Conservation (phyloP, 2,888 invertebrate species). For the Rhaphigaster nebulosa region DNA sequence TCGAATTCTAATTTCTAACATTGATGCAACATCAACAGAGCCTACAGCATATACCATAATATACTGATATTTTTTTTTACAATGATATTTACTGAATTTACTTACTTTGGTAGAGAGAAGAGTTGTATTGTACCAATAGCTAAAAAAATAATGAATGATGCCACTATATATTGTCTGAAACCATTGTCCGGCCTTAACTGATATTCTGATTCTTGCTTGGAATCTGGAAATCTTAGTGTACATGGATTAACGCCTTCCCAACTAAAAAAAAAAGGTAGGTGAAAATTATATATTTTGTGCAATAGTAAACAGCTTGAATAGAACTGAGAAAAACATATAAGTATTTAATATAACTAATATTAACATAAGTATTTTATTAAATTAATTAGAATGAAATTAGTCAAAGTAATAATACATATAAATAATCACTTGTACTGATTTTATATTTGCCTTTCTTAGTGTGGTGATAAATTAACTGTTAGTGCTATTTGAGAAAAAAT, state of each 20-base stretch:
- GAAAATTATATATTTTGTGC: not conserved
- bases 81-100: slow-evolving; percentile 61
- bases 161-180: slow-evolving; percentile 88
- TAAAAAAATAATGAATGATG: slow-evolving; percentile 82
- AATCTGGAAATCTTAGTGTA: slow-evolving; percentile 85
- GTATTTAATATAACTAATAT: no score
- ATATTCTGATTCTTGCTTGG: slow-evolving; percentile 83
- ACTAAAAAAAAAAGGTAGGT: slow-evolving; percentile 68
- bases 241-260: slow-evolving; percentile 84
- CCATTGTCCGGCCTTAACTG: slow-evolving; percentile 84
- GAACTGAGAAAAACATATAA: no score
- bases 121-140: slow-evolving; percentile 85
- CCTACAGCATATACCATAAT: not conserved
- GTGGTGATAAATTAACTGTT: not conserved
- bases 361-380: no score
- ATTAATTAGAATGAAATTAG: not conserved
- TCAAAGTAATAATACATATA: not conserved
- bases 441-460: no score
- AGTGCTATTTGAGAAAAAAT: not conserved
- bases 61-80: not conserved
- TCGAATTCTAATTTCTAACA: not conserved
- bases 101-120: slow-evolving; percentile 83
- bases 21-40: not conserved
- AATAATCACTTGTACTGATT: no score
- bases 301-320: not conserved